Evolutionary conservation across 2,113 vertebrate genomes (phyloP), one percentile per base, ranked within the genome.

Genomic region (Candoia aspera): DNA sequence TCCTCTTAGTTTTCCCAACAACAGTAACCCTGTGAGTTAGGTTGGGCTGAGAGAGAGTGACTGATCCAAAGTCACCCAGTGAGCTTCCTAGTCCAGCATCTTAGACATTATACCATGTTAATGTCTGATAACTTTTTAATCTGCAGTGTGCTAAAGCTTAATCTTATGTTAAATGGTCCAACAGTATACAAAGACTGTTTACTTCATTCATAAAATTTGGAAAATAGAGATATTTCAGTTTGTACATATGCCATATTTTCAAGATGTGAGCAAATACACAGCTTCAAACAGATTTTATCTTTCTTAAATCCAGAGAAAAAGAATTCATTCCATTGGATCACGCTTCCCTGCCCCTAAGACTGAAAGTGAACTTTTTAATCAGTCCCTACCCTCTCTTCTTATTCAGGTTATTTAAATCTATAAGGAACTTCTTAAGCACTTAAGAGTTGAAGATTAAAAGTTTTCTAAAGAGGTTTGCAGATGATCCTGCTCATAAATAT

Each of bases 321-420:
- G 19, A 90, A 17, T 15, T 29, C 68, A 90, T 59, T 84, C 54
- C 9, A 46, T 42, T 84, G 3, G 19, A 58, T 58, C 42, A 3
- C 1, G 10, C 8, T 84, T n/a, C 33, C 29, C 73, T 54, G 23
- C 6, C 37, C 21, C 53, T 24, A 57, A 59, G 29, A 8, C 15
- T 6, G 64, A 90, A 84, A 90, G 26, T 17, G 11, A 23, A 46
- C 15, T 59, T 8, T 10, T 42, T 29, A 24, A 1, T 24, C 37
- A 58, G 15, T 24, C 11, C n/a, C n/a, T 9, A 59, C 12, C 23
- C 55, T 62, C 4, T 42, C 26, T 19, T 53, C 11, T 2, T 91
- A 3, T 84, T 93, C 24, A 89, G 29, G 86, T 57, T 93, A 17
- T 46, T 0, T 89, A 54, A 92, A 33, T 73, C 64, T 33, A 17